Evolutionary conservation across 1,140 invertebrate species (phyloP).

Genomic region (Orchesella cincta): DNA sequence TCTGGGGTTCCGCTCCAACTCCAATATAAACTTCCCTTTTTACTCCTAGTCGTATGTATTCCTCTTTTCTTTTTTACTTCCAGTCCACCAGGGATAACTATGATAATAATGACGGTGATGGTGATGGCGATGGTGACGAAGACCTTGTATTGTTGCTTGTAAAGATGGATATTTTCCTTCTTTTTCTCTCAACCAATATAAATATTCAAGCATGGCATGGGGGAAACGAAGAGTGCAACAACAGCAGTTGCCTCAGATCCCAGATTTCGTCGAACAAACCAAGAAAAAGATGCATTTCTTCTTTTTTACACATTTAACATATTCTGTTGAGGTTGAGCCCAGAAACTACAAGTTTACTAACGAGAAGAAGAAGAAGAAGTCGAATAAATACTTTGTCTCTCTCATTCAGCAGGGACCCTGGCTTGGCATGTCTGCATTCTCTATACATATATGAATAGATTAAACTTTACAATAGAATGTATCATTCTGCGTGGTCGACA

Average conservation of each 20-base stretch:
- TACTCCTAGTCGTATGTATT: not conserved
- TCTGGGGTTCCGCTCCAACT: constrained; percentile 18
- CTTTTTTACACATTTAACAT: not conserved
- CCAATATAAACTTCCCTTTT: not conserved
- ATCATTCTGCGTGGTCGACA: constrained; percentile 17
- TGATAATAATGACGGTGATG: constrained; percentile 9
- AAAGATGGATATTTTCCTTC: not conserved
- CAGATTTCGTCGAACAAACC: too few species aligned
- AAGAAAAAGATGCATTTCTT: not conserved
- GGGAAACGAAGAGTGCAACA: too few species aligned
- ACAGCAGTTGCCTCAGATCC: too few species aligned
- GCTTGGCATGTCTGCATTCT: not conserved
- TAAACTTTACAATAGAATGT: too few species aligned
- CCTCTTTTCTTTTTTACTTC: not conserved
- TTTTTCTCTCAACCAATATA: not conserved
- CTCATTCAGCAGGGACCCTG: constrained; percentile 25
- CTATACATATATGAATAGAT: too few species aligned
- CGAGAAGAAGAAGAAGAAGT: too few species aligned
- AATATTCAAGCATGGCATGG: not conserved
- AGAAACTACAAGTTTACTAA: constrained; percentile 23
- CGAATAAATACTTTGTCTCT: constrained; percentile 28
- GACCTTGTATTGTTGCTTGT: constrained; percentile 20
- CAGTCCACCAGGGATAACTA: not conserved
- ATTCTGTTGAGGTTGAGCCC: not conserved
- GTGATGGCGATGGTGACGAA: constrained; percentile 10